phyloP scores from a whole-genome alignment of 2,113 vertebrate species.

The Lanius collurio region DNA sequence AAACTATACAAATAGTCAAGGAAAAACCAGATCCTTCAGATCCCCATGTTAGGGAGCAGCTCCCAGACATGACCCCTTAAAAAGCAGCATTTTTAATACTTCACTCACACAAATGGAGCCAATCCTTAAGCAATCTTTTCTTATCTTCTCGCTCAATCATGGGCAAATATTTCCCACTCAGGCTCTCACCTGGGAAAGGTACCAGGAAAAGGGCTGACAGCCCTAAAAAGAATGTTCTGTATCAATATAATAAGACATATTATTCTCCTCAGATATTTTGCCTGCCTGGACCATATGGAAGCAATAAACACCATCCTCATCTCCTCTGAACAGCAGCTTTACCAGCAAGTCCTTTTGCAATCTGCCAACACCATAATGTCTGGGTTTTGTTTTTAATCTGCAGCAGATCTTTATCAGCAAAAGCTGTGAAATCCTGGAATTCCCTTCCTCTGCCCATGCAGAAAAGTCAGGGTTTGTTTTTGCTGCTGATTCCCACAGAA shows the following conservation, averaged over 20 bases:
- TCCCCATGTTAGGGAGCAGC: not conserved
- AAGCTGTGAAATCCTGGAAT: conserved; percentile 54
- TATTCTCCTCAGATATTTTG: conserved; percentile 24
- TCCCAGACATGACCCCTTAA: not conserved
- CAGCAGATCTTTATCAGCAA: conserved; percentile 50
- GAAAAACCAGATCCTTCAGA: not conserved
- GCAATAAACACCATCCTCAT: conserved; percentile 48
- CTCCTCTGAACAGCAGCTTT: conserved; percentile 54
- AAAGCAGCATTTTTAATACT: not conserved
- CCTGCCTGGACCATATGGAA: conserved; percentile 55
- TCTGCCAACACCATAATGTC: conserved; percentile 58
- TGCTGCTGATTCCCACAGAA: not conserved
- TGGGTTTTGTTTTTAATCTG: conserved; percentile 47
- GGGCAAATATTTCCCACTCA: not conserved
- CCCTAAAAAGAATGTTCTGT: not conserved
- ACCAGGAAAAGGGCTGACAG: not conserved
- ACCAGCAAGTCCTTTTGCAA: conserved; percentile 59
- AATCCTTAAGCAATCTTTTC: not conserved
- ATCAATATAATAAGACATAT: not conserved
- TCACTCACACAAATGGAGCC: not conserved
- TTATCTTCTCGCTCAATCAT: not conserved
- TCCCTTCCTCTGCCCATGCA: not conserved
- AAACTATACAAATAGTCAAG: not conserved
- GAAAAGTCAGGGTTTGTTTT: not conserved
- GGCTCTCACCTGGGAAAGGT: not conserved